Base-by-base conservation (phyloP, 1,140 invertebrate genomes). In the Globodera rostochiensis region DNA sequence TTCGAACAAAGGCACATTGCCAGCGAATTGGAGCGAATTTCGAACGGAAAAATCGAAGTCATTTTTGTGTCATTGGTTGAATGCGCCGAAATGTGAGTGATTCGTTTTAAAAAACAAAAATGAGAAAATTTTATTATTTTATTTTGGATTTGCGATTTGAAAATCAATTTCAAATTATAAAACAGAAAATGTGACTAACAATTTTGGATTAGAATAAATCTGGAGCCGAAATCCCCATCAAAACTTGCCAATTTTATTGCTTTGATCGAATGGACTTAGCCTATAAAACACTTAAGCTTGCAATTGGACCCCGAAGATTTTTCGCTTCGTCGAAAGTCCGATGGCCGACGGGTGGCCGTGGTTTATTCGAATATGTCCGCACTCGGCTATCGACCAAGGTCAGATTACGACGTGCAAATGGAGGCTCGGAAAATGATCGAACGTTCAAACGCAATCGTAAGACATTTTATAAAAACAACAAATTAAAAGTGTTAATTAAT, bases 331-430 rank as follows among this genome's bases (percentile, higher is more conserved):
- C 45, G 94, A 11, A 64, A 64, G 0, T 64, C 57, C 57, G 90
- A 93, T 57, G 94, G 93, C 84, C 91, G 93, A 88, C 93, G 94
- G 87, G 93, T 98, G 19, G 94, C 94, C 57, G 94, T 99, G 45
- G 94, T 98, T 36, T 98, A 98, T 91, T 97, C 94, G 91, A 92
- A 97, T 85, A 92, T 96, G 95, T 4, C 99, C 98, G 90, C 93
- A 94, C 84, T 93, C 78, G 96, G 95, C 4, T 99, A 98, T 90
- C 93, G 94, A 84, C 95, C 95, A 0, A 64, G 0, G 5, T 15
- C 6, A 64, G 0, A 64, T 0, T 92, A 91, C 19, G 94, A 25
- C 47, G 71, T 91, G 92, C 81, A 95, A 96, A 88, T 98, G 96
- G 96, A 92, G 94, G 93, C 94, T 0, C 91, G 96, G 66, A 92